Evolutionary conservation across 64 coral and sea anemone genomes (phyloP).

Genomic region (Stylophora pistillata): DNA sequence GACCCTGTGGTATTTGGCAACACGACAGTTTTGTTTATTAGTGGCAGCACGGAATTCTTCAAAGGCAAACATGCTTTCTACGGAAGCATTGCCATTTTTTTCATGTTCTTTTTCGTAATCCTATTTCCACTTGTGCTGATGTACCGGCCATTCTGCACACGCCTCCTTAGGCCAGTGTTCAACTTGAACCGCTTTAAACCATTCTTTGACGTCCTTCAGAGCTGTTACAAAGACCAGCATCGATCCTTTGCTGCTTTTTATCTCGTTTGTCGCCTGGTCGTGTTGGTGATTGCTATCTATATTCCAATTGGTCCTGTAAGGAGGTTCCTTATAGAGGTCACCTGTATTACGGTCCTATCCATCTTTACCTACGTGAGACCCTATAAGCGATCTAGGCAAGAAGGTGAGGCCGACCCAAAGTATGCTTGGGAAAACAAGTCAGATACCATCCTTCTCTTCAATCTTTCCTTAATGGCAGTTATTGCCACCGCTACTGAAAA

Average conservation of each 20-base stretch:
- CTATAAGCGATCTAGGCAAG: constrained; percentile 37
- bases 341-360: constrained; percentile 53
- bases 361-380: constrained; percentile 68
- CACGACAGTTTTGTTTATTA: constrained; percentile 23
- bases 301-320: constrained; percentile 31
- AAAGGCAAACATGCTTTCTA: constrained; percentile 60
- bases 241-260: constrained; percentile 76
- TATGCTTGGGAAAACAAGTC: constrained; percentile 74
- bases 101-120: constrained; percentile 13
- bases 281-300: constrained; percentile 61
- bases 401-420: not conserved
- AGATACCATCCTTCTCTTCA: constrained; percentile 62
- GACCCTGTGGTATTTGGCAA: constrained; percentile 31
- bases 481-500: constrained; percentile 50
- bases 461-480: constrained; percentile 63
- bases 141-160: constrained; percentile 9
- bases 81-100: constrained; percentile 29
- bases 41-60: constrained; percentile 61
- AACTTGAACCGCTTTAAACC: constrained; percentile 38
- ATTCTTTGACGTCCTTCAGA: constrained; percentile 46
- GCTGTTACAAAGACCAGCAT: constrained; percentile 68
- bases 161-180: not conserved
- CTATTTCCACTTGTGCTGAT: constrained; percentile 61
- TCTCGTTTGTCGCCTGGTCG: constrained; percentile 58
- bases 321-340: constrained; percentile 44